These are phyloP conservation scores for Anser cygnoides DNA, from an alignment of 2,113 vertebrate species.

Conservation along the genomic window DNA sequence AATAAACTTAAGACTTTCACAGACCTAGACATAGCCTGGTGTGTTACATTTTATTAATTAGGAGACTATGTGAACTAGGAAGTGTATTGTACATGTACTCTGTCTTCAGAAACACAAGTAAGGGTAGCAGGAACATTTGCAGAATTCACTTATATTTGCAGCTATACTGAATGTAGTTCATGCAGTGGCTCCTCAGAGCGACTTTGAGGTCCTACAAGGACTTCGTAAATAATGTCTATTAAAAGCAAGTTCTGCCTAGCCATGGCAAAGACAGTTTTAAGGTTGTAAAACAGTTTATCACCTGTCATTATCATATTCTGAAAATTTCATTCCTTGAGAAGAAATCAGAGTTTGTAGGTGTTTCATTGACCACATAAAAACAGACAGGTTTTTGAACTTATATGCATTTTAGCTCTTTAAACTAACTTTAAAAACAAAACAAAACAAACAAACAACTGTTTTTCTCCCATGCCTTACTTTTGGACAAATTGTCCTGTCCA, in stretches of 20 bases:
- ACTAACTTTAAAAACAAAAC: background rate
- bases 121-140: background rate
- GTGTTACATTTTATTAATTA: background rate
- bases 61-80: background rate
- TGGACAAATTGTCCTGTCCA: background rate
- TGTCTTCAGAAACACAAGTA: background rate
- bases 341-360: background rate
- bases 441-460: background rate
- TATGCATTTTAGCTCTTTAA: background rate
- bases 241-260: background rate
- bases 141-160: background rate
- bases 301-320: background rate
- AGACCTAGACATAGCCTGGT: background rate
- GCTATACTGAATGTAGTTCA: background rate
- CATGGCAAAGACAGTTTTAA: background rate
- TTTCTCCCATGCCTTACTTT: background rate
- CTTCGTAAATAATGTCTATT: background rate
- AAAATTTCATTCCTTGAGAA: background rate
- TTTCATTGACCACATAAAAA: background rate
- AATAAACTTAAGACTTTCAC: background rate
- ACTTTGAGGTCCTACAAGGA: background rate
- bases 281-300: background rate
- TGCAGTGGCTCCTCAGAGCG: background rate
- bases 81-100: background rate
- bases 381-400: background rate